Conservation (phyloP, 2,797 vertebrate species). For the Alfaro cultratus region DNA sequence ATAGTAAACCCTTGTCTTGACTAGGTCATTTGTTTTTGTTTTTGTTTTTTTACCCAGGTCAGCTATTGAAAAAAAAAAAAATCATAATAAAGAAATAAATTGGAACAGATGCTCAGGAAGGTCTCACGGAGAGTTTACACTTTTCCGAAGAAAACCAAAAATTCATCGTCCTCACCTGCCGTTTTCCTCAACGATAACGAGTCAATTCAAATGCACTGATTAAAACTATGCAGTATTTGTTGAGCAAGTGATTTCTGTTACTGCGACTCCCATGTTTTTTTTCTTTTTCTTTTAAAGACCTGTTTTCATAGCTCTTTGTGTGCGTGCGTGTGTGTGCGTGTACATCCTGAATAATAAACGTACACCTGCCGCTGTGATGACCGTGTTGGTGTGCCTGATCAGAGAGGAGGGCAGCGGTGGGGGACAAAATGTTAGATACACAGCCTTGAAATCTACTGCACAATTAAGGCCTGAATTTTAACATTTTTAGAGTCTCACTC, state of each 20-base stretch:
- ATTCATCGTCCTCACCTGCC: slow-evolving; percentile 63
- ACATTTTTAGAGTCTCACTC: slow-evolving; percentile 54
- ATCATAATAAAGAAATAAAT: slow-evolving; percentile 54
- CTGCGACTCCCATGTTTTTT: slow-evolving; percentile 38
- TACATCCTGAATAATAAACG: slow-evolving; percentile 50
- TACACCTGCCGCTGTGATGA: slow-evolving; percentile 36
- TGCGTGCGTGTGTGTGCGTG: too few species aligned
- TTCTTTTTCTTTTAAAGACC: slow-evolving; percentile 13
- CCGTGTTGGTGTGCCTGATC: slow-evolving; percentile 40
- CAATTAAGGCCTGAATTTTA: slow-evolving; percentile 64
- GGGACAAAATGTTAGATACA: slow-evolving; percentile 46
- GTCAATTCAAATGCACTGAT: slow-evolving; percentile 77
- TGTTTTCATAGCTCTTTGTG: slow-evolving; percentile 30
- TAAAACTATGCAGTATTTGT: slow-evolving; percentile 87
- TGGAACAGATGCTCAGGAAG: slow-evolving; percentile 81
- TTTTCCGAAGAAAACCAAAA: slow-evolving; percentile 82
- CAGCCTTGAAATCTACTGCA: slow-evolving; percentile 66
- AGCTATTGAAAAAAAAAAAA: slow-evolving; percentile 36
- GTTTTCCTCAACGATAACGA: slow-evolving; percentile 55
- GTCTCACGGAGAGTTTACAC: slow-evolving; percentile 79
- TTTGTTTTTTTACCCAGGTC: slow-evolving; percentile 40
- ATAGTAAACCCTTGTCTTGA: slow-evolving; percentile 54
- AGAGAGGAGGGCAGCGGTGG: slow-evolving; percentile 14
- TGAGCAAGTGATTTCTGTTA: slow-evolving; percentile 62
- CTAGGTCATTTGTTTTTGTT: slow-evolving; percentile 49